A percentile compares a stretch with the other conserved stretches of the same genome.
These are phyloP conservation scores for Drosophila oshimai DNA, from an alignment of 1,140 invertebrate genomes.

Conservation along the genomic window DNA sequence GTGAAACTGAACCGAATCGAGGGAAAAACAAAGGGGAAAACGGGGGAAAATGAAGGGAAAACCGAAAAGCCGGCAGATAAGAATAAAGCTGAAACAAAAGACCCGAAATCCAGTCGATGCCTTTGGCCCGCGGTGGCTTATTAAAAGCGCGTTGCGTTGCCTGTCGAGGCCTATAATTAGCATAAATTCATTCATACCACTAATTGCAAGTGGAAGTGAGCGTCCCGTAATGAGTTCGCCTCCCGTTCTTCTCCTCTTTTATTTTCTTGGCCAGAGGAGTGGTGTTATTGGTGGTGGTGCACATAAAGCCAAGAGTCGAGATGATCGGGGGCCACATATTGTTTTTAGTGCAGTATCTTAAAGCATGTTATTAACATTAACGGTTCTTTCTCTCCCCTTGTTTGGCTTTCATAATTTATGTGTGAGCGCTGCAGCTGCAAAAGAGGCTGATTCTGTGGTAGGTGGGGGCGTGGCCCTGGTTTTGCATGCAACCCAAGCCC, in stretches of 20 bases:
- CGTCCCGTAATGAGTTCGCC: slow-evolving; percentile 67
- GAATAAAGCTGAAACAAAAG: slow-evolving; percentile 23
- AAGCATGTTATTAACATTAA: slow-evolving; percentile 73
- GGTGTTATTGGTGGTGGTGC: slow-evolving; percentile 37
- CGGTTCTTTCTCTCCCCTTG: slow-evolving; percentile 60
- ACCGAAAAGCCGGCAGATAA: slow-evolving; percentile 12
- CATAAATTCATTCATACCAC: slow-evolving; percentile 78
- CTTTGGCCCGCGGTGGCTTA: slow-evolving; percentile 36
- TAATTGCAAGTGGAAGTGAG: slow-evolving; percentile 77
- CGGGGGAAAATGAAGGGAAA: not conserved
- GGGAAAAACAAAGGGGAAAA: slow-evolving; percentile 15
- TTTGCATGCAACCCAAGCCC: slow-evolving; percentile 61
- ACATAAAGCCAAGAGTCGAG: not conserved
- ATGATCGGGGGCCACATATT: slow-evolving; percentile 32
- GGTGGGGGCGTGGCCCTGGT: slow-evolving; percentile 58
- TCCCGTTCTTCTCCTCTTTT: slow-evolving; percentile 1
- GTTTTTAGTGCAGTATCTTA: slow-evolving; percentile 59
- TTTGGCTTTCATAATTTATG: slow-evolving; percentile 75
- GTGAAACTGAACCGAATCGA: slow-evolving; percentile 62
- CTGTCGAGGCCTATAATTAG: slow-evolving; percentile 66
- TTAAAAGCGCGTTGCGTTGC: slow-evolving; percentile 78
- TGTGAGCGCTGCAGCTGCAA: slow-evolving; percentile 49
- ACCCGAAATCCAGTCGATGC: slow-evolving; percentile 10
- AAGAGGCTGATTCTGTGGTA: slow-evolving; percentile 4
- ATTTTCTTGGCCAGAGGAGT: slow-evolving; percentile 39